A percentile compares a stretch with the other conserved stretches of the same genome.
phyloP scores from a whole-genome alignment of 2,797 vertebrate genomes.

The Muraenolepis orangiensis region DNA sequence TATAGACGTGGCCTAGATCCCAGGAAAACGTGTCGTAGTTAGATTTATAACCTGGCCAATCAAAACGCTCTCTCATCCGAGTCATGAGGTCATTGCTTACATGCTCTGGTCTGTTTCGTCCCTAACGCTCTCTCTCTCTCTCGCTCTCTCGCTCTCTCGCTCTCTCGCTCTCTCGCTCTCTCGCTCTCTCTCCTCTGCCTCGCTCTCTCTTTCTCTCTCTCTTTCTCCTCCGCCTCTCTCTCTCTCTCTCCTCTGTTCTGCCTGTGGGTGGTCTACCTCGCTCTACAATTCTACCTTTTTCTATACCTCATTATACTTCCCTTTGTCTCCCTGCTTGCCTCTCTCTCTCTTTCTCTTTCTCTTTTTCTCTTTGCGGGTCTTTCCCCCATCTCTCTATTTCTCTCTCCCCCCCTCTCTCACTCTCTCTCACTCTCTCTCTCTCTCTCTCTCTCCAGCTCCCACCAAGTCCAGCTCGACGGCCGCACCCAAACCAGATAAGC shows the following conservation, averaged over 20 bases:
- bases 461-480: constrained; percentile 50
- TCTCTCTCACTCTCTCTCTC: constrained; percentile 17
- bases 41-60: constrained; percentile 33
- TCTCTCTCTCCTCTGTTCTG: not conserved
- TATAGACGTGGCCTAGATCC: constrained; percentile 45
- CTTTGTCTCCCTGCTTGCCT: constrained; percentile 19
- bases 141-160: not conserved
- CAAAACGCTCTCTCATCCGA: not conserved
- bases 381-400: constrained; percentile 23
- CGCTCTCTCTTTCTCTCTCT: not conserved
- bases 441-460: constrained; percentile 48
- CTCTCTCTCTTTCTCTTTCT: not conserved
- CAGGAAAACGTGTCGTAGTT: constrained; percentile 4
- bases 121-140: not conserved
- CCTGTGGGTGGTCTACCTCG: not conserved
- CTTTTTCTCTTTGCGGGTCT: not conserved
- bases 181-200: not conserved
- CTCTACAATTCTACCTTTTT: constrained; percentile 36
- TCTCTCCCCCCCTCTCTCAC: constrained; percentile 34
- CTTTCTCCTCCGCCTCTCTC: constrained; percentile 31
- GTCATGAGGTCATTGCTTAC: not conserved
- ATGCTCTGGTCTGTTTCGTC: constrained; percentile 8
- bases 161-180: no score
- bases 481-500: constrained; percentile 52
- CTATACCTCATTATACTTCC: constrained; percentile 11